These are phyloP conservation scores for Augiades crinisus DNA, from an alignment of 2,888 invertebrate species.

Conservation along the genomic window DNA sequence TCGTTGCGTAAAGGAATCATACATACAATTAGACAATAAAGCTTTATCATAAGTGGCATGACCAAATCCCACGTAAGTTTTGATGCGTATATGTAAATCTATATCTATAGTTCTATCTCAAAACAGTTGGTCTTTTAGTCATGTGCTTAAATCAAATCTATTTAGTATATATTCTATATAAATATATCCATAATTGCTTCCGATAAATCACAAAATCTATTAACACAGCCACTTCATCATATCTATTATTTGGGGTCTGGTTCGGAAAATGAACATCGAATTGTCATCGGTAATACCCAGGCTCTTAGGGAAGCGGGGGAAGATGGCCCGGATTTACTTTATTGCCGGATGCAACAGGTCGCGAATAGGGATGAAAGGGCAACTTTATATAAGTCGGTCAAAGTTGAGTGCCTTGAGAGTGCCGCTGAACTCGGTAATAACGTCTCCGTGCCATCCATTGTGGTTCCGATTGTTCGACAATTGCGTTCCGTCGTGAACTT, in stretches of 20 bases:
- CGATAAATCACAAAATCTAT: background rate
- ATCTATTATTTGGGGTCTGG: background rate
- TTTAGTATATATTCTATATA: too few relatives aligned
- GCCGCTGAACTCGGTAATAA: slow-evolving; percentile 11
- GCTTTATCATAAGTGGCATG: too few relatives aligned
- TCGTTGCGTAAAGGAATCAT: too few relatives aligned
- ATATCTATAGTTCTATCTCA: too few relatives aligned
- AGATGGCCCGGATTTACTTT: slow-evolving; percentile 65
- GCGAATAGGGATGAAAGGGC: slow-evolving; percentile 43
- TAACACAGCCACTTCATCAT: background rate
- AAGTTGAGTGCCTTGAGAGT: slow-evolving; percentile 13
- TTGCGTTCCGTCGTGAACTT: background rate
- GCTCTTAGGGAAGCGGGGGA: slow-evolving; percentile 38
- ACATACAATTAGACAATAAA: too few relatives aligned
- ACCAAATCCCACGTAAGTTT: too few relatives aligned
- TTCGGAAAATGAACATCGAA: slow-evolving; percentile 13
- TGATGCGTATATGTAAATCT: too few relatives aligned
- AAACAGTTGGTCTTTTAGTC: too few relatives aligned
- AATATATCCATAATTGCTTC: too few relatives aligned
- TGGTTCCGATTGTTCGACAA: slow-evolving; percentile 4
- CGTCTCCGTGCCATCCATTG: background rate
- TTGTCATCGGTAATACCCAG: slow-evolving; percentile 13
- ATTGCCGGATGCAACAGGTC: slow-evolving; percentile 77
- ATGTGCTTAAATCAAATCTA: too few relatives aligned
- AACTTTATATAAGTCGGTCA: slow-evolving; percentile 42